Evolutionary conservation across 1,140 invertebrate species (phyloP).

Genomic region (Teleopsis dalmanni): DNA sequence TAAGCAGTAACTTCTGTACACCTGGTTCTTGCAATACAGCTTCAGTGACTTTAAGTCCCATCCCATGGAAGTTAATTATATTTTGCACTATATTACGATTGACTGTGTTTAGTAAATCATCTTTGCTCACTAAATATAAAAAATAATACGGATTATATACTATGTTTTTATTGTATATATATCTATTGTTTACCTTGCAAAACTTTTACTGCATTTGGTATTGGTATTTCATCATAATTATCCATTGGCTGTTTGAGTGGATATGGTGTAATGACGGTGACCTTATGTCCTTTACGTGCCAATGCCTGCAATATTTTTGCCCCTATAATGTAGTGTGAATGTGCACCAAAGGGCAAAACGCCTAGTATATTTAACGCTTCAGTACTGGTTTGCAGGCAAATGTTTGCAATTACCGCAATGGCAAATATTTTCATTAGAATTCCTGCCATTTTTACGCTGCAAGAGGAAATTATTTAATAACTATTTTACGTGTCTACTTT

Average conservation of each 20-base stretch:
- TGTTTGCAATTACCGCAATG: no score
- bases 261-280: constrained; percentile 50
- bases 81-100: constrained; percentile 4
- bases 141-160: neutral
- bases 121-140: neutral
- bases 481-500: no score
- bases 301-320: constrained; percentile 48
- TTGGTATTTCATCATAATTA: constrained; percentile 46
- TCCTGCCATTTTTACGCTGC: no score
- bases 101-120: neutral
- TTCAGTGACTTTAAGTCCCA: constrained; percentile 21
- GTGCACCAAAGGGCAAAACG: constrained; percentile 44
- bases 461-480: no score
- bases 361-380: no score
- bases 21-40: constrained; percentile 16
- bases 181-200: constrained; percentile 17
- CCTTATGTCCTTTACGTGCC: constrained; percentile 48
- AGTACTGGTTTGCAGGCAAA: no score
- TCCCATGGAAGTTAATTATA: constrained; percentile 1
- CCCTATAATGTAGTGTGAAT: constrained; percentile 52
- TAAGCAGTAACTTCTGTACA: constrained; percentile 19
- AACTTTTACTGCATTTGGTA: constrained; percentile 1
- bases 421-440: no score
- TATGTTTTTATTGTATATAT: neutral
- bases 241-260: constrained; percentile 41